Evolutionary conservation across 2,888 invertebrate species (phyloP).

Genomic region (Baccha elongata): DNA sequence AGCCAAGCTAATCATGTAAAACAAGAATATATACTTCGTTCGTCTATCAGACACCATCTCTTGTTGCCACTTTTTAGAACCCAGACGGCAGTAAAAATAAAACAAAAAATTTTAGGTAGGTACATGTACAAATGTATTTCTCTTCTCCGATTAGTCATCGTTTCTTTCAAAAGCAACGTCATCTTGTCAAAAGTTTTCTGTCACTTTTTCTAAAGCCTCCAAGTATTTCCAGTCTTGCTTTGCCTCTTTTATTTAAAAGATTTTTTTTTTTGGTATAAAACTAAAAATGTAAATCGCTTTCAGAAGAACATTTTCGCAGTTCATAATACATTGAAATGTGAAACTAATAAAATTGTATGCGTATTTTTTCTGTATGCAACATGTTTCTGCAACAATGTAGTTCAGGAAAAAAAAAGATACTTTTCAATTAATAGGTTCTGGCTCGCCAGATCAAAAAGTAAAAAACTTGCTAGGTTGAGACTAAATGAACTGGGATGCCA

Average conservation of each 20-base stretch:
- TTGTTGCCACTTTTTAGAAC: not conserved
- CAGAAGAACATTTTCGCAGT: too few relatives aligned
- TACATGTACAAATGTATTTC: too few relatives aligned
- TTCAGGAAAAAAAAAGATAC: not conserved
- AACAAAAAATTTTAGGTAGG: not conserved
- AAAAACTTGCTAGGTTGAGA: slow-evolving; percentile 5
- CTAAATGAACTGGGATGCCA: slow-evolving; percentile 35
- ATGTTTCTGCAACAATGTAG: slow-evolving; percentile 55
- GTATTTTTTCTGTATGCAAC: slow-evolving; percentile 28
- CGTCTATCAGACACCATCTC: not conserved
- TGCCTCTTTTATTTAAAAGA: not conserved
- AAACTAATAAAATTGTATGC: not conserved
- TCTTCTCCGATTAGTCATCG: slow-evolving; percentile 29
- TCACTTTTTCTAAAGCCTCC: not conserved
- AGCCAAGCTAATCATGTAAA: slow-evolving; percentile 29
- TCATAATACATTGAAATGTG: not conserved
- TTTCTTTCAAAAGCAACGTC: slow-evolving; percentile 34
- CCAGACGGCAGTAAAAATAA: not conserved
- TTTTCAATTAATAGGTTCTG: not conserved
- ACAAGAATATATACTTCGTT: slow-evolving; percentile 10
- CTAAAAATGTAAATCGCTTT: not conserved
- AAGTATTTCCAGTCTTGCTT: not conserved
- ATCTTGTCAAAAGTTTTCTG: slow-evolving; percentile 21
- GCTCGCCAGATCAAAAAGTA: not conserved
- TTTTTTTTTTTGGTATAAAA: not conserved